Evolutionary conservation across 2,113 vertebrate species (phyloP).

Genomic region (Neodontobutis hainanensis): DNA sequence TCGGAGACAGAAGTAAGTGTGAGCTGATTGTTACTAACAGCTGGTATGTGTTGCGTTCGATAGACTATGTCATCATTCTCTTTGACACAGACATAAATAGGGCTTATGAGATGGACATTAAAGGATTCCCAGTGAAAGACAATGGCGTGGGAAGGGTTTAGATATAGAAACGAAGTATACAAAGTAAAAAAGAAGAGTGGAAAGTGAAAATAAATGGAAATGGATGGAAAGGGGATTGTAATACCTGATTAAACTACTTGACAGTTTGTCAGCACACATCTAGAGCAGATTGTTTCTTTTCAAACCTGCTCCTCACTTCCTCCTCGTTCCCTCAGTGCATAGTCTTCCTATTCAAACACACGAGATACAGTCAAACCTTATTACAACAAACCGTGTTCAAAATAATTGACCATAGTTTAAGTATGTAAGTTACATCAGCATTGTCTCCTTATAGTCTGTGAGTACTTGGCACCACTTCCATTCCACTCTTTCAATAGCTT

Average conservation of each 20-base stretch:
- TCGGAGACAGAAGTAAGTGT: constrained; percentile 76
- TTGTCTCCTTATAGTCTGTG: constrained; percentile 40
- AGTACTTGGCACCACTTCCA: constrained; percentile 37
- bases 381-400: constrained; percentile 46
- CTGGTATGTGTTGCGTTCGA: constrained; percentile 68
- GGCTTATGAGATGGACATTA: constrained; percentile 18
- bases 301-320: constrained; percentile 14
- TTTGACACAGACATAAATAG: constrained; percentile 17
- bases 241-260: constrained; percentile 66
- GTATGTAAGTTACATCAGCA: constrained; percentile 42
- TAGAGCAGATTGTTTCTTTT: constrained; percentile 60
- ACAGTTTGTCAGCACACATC: constrained; percentile 59
- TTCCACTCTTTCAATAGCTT: constrained; percentile 33
- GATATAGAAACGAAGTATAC: neutral
- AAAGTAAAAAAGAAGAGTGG: constrained; percentile 16
- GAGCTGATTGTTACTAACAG: constrained; percentile 77
- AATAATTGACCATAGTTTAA: constrained; percentile 24
- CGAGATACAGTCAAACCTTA: constrained; percentile 23
- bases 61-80: constrained; percentile 67
- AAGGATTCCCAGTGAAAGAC: constrained; percentile 16
- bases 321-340: constrained; percentile 26
- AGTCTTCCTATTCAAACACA: constrained; percentile 43
- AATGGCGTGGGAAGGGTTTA: neutral
- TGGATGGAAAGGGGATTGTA: constrained; percentile 20
- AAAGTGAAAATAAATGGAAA: neutral